Evolutionary conservation across 2,113 vertebrate genomes (phyloP).

Genomic region (Eidolon helvum): DNA sequence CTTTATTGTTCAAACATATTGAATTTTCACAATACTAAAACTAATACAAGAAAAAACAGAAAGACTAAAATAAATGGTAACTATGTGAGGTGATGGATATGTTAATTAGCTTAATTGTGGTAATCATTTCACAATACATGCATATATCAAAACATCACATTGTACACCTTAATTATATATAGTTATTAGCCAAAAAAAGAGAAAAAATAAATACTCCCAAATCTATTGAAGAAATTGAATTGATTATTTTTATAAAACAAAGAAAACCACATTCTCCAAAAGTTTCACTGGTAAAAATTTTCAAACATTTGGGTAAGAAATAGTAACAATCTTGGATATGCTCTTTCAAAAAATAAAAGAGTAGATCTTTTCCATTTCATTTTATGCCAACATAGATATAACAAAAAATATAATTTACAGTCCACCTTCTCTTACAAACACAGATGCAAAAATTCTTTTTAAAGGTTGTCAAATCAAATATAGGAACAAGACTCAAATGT

Average conservation of each 20-base stretch:
- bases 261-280: not conserved
- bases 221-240: not conserved
- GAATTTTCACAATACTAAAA: constrained; percentile 24
- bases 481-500: not conserved
- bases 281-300: not conserved
- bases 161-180: not conserved
- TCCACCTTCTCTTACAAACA: not conserved
- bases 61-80: not conserved
- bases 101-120: not conserved
- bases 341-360: not conserved
- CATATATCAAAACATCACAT: not conserved
- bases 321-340: not conserved
- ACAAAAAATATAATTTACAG: not conserved
- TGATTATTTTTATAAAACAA: not conserved
- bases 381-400: not conserved
- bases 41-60: not conserved
- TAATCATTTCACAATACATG: not conserved
- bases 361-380: not conserved
- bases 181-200: not conserved
- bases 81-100: not conserved
- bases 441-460: not conserved
- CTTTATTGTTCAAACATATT: constrained; percentile 25
- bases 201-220: not conserved
- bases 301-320: not conserved
- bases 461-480: not conserved